Base-by-base conservation (phyloP, 2,888 invertebrate genomes). In the Bombyx huttoni region DNA sequence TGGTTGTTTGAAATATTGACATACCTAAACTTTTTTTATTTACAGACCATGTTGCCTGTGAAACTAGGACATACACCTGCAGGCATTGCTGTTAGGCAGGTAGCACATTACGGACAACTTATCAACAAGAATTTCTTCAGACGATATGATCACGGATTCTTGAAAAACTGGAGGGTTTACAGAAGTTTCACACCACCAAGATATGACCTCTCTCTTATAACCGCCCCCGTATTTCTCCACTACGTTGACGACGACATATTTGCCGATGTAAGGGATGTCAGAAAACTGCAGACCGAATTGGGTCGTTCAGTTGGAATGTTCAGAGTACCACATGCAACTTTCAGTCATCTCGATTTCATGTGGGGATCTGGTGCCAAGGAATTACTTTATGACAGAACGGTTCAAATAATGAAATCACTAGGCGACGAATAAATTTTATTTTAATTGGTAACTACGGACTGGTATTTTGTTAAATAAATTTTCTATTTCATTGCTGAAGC, bases 61-160 rank as follows among this genome's bases (percentile, higher is more conserved):
- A 90, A 92, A 50, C 63, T 92, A 14, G 89, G 89, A 0, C 92
- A 93, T 62, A 82, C 87, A 0, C 94, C 94, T 1, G 92, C 93
- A 1, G 94, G 94, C 0, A 88, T 91, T 0, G 89, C 93, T 0
- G 89, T 90, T 1, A 90, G 90, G 60, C 93, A 94, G 71, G 67
- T 94, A 13, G 75, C 92, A 14, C 94, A 95, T 72, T 94, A 90
- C 69, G 91, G 85, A 0, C 94, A 95, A 74, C 85, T 89, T 24
- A 84, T 91, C 8, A 74, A 75, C 35, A 80, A 89, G 0, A 78
- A 75, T 0, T 63, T 72, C 47, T 90, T 91, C 64, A 75, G 89
- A 3, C 85, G 89, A 56, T 91, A 81, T 60, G 89, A 91, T 66
- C 78, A 85, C 55, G 91, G 90, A 7, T 55, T 69, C 57, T 51